These are phyloP conservation scores for Chiroxiphia lanceolata DNA, from an alignment of 2,797 vertebrate genomes.

Conservation along the genomic window DNA sequence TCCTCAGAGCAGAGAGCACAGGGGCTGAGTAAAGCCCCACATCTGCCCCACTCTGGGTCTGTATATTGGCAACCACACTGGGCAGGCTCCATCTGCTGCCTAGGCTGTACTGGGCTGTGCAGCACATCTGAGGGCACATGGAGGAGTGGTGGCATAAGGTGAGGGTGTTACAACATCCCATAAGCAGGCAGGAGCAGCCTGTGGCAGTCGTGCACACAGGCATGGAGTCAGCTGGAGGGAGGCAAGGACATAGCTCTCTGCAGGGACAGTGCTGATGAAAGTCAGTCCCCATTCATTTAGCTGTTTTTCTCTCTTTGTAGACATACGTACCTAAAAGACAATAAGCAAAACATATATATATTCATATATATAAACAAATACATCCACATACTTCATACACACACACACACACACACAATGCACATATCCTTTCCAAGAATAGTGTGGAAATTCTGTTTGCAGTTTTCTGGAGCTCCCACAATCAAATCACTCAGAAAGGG, in stretches of 20 bases:
- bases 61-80: no score
- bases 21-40: background rate
- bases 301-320: background rate
- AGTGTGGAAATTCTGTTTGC: background rate
- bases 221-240: background rate
- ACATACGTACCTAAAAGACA: background rate
- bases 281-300: background rate
- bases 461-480: background rate
- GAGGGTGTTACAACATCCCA: background rate
- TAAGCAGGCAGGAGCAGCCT: background rate
- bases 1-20: background rate
- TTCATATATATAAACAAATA: background rate
- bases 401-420: background rate
- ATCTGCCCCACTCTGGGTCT: background rate
- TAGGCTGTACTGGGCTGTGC: background rate
- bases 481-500: background rate
- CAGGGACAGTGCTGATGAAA: background rate
- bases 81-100: background rate
- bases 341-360: background rate
- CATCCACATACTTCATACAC: background rate
- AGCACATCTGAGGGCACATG: rapidly evolving
- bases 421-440: background rate
- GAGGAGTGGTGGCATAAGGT: background rate
- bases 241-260: background rate
- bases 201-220: rapidly evolving